Percentiles rank a stretch among this genome's conserved stretches.
Evolutionary conservation across 2,888 invertebrate species (phyloP).

Genomic region (Diadromus collaris): DNA sequence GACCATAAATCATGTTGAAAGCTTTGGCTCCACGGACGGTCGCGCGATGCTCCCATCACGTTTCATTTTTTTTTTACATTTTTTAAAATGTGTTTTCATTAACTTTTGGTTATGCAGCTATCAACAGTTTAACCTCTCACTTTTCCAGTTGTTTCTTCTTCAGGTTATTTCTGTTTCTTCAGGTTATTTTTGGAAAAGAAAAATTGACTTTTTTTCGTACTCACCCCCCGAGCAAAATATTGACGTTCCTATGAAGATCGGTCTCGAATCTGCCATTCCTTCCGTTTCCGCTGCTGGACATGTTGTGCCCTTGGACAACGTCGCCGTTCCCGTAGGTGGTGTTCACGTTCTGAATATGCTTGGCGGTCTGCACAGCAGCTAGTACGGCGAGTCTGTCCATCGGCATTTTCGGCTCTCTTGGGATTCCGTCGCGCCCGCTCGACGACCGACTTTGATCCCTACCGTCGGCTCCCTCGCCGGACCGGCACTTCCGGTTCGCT

Average conservation of each 20-base stretch:
- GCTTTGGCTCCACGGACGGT: no score
- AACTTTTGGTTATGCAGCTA: no score
- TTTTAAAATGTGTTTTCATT: no score
- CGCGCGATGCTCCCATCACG: no score
- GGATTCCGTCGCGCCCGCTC: slow-evolving; percentile 1
- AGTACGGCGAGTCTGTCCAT: slow-evolving; percentile 84
- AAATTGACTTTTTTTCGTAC: not conserved
- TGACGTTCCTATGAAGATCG: slow-evolving; percentile 84
- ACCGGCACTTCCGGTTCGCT: slow-evolving; percentile 29
- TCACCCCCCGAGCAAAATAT: slow-evolving; percentile 90
- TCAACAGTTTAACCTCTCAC: no score
- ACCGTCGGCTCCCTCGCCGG: slow-evolving; percentile 8
- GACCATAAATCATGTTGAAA: no score
- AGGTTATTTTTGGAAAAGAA: no score
- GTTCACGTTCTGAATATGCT: slow-evolving; percentile 51
- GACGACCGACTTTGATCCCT: slow-evolving; percentile 1
- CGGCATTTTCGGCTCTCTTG: slow-evolving; percentile 81
- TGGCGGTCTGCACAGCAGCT: slow-evolving; percentile 73
- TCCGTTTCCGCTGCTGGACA: slow-evolving; percentile 67
- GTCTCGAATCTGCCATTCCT: slow-evolving; percentile 71
- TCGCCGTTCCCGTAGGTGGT: slow-evolving; percentile 42
- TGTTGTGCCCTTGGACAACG: slow-evolving; percentile 66
- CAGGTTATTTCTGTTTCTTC: no score
- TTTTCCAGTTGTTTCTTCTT: no score
- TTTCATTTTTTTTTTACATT: no score